Evolutionary conservation across 1,140 invertebrate species (phyloP), one percentile per base, ranked within the genome.

Genomic region (Drosophila miranda): DNA sequence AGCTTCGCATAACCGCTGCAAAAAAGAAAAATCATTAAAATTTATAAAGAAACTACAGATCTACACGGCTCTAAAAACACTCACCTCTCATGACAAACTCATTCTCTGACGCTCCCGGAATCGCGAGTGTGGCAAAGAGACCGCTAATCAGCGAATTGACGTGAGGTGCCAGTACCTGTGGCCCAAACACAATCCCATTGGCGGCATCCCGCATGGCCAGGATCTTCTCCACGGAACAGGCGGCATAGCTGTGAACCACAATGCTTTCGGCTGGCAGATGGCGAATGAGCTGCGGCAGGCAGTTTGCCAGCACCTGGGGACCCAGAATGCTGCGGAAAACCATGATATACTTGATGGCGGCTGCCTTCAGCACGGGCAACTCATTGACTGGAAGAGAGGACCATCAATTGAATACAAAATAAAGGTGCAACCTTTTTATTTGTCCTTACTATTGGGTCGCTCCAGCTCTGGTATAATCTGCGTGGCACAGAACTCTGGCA

Each of bases 1-100:
- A 95, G 41, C 94, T 95, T 53, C 98, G 93, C 95, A 99, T 98
- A 1, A 99, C 94, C 6, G 97, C 97, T 90, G 34, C 2, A 74
- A 49, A 94, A 89, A 7, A 42, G 11, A 9, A 6, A 2, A 6
- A 41, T 21, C 3, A 44, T 13, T 21, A 9, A 42, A n/a, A 11
- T 28, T 45, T 26, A 4, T 19, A 66, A 30, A 23, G 3, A 44
- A 52, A 23, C 9, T 11, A 4, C 2, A 30, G 2, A 2, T 38
- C 9, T 1, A 8, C 5, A 0, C 0, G 2, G 3, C 46, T 48
- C 23, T 7, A 7, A 11, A 26, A 54, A 55, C 75, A 30, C 30
- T 91, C 89, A 95, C 95, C 95, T 94, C 98, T 99, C 97, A 99
- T 99, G 1, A 97, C 94, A 89, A 99, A 99, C 92, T 99, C 98